Evolutionary conservation across 1,140 invertebrate species (phyloP).

Genomic region (Magallana ariakensis): DNA sequence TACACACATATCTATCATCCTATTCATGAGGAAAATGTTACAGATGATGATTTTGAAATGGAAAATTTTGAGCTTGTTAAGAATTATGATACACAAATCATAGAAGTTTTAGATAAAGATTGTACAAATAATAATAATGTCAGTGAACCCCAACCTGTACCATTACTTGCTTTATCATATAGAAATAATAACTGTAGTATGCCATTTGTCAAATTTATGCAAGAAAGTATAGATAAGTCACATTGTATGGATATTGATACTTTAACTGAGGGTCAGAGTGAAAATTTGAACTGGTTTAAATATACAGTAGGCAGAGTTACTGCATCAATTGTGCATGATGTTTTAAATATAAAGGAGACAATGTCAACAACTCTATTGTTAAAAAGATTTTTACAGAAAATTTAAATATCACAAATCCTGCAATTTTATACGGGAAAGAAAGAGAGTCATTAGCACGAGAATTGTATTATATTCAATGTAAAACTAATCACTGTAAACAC

Average conservation of each 20-base stretch:
- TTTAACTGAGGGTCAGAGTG: too few species aligned
- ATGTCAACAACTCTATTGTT: neutral
- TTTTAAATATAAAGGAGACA: neutral
- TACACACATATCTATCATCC: too few species aligned
- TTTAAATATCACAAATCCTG: neutral
- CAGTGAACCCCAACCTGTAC: too few species aligned
- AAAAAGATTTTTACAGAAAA: neutral
- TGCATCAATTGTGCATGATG: neutral
- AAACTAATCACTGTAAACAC: too few species aligned
- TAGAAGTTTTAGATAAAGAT: constrained; percentile 35
- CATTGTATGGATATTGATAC: too few species aligned
- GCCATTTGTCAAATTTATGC: too few species aligned
- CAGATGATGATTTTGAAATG: constrained; percentile 23
- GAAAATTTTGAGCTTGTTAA: neutral
- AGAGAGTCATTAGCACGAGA: neutral
- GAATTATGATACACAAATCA: constrained; percentile 25
- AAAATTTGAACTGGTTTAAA: neutral
- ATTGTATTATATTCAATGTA: neutral
- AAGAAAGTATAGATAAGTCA: too few species aligned
- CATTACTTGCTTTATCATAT: too few species aligned
- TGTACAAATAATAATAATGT: neutral
- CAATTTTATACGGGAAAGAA: neutral
- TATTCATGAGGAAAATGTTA: too few species aligned
- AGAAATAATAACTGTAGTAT: too few species aligned
- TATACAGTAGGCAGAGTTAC: neutral